Conservation (phyloP, 2,113 vertebrate genomes). For the Neoarius graeffei region DNA sequence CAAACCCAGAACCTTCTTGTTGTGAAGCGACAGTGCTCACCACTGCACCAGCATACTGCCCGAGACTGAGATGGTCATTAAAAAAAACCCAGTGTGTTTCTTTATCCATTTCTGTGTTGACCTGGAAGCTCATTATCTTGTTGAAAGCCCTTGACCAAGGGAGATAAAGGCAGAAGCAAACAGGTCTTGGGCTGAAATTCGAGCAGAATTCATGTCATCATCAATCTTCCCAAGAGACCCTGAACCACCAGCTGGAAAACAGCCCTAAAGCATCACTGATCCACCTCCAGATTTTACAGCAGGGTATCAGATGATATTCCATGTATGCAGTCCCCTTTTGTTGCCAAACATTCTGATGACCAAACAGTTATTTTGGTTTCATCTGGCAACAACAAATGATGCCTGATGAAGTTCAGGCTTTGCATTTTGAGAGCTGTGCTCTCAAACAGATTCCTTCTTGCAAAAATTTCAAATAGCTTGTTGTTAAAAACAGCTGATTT, state of each 20-base stretch:
- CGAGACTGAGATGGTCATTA: not conserved
- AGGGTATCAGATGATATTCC: not conserved
- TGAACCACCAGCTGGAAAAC: not conserved
- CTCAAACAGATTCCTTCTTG: not conserved
- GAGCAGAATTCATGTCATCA: not conserved
- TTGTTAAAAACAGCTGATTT: not conserved
- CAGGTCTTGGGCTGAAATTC: not conserved
- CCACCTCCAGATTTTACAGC: not conserved
- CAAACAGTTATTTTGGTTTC: slow-evolving; percentile 3
- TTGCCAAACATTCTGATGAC: slow-evolving; percentile 1
- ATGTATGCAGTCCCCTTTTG: not conserved
- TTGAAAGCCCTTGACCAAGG: not conserved
- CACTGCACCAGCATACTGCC: not conserved
- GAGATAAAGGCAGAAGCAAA: not conserved
- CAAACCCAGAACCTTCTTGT: too few relatives aligned
- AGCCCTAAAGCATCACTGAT: not conserved
- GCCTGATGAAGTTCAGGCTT: not conserved
- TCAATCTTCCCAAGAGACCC: not conserved
- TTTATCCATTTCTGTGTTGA: not conserved
- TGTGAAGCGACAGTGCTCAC: too few relatives aligned
- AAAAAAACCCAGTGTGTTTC: not conserved
- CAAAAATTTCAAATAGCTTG: not conserved
- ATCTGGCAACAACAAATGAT: not conserved
- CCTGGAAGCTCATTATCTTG: not conserved
- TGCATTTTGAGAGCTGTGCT: not conserved